Evolutionary conservation across 2,113 vertebrate species (phyloP).

Genomic region (Labrus mixtus): DNA sequence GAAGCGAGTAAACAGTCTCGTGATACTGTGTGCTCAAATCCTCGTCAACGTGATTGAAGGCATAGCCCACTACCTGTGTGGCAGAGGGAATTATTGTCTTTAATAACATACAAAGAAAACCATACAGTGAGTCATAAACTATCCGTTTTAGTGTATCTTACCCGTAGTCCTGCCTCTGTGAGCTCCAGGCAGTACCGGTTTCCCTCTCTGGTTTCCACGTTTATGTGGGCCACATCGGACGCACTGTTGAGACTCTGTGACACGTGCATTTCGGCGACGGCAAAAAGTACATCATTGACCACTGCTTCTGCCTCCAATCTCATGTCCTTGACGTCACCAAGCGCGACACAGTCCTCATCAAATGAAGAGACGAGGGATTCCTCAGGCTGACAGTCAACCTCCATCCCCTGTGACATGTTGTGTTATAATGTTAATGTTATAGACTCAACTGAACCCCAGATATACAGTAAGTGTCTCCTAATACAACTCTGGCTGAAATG

Average conservation of each 20-base stretch:
- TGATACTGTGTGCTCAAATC: constrained; percentile 90
- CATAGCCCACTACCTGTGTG: constrained; percentile 91
- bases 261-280: constrained; percentile 93
- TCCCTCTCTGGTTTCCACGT: constrained; percentile 93
- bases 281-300: constrained; percentile 96
- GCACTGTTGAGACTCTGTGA: constrained; percentile 89
- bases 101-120: neutral
- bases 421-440: too few species aligned
- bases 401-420: constrained; percentile 88
- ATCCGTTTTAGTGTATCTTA: constrained; percentile 69
- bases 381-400: constrained; percentile 89
- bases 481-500: neutral
- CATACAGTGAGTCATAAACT: neutral
- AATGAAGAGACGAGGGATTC: constrained; percentile 83
- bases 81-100: neutral
- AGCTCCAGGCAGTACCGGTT: constrained; percentile 95
- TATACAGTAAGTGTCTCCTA: neutral
- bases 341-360: constrained; percentile 86
- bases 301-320: constrained; percentile 94
- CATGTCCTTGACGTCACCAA: constrained; percentile 94
- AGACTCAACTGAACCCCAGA: neutral
- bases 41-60: constrained; percentile 92
- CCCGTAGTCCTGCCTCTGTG: constrained; percentile 93
- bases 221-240: constrained; percentile 93
- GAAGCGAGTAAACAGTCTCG: constrained; percentile 95